Evolutionary conservation across 2,113 vertebrate genomes (phyloP).

Genomic region (Spilogale gracilis): DNA sequence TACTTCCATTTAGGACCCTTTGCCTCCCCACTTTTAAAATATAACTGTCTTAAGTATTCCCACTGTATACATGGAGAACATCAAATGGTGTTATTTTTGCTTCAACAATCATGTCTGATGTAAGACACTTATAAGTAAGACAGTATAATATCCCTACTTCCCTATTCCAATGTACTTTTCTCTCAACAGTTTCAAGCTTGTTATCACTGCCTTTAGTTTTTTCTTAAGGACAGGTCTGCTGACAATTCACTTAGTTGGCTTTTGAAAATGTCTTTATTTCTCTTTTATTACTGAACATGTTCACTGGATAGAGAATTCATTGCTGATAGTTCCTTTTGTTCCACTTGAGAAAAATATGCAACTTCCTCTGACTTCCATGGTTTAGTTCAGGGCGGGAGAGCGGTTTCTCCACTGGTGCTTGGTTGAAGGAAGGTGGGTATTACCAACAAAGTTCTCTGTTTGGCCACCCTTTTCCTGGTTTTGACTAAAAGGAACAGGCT

Average conservation of each 20-base stretch:
- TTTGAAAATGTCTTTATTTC: not conserved
- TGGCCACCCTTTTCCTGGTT: not conserved
- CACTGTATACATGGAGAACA: not conserved
- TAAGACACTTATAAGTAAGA: not conserved
- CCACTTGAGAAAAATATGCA: not conserved
- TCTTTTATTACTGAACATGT: not conserved
- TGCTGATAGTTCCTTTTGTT: not conserved
- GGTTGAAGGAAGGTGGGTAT: not conserved
- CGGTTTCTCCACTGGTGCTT: not conserved
- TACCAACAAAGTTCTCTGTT: not conserved
- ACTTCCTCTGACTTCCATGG: not conserved
- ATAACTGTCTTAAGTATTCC: not conserved
- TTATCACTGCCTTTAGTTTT: not conserved
- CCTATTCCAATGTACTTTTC: not conserved
- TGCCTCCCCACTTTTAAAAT: not conserved
- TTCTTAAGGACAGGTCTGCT: not conserved
- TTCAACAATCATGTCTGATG: not conserved
- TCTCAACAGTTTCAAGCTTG: not conserved
- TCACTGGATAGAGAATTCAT: not conserved
- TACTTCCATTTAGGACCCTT: not conserved
- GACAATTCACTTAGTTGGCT: not conserved
- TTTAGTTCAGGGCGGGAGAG: rapidly evolving
- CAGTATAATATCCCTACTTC: not conserved
- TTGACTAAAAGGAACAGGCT: not conserved
- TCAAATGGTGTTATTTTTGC: not conserved